Percentiles rank a stretch among this genome's conserved stretches.
Conservation (phyloP, 1,140 invertebrate species). For the Diorhabda carinulata region DNA sequence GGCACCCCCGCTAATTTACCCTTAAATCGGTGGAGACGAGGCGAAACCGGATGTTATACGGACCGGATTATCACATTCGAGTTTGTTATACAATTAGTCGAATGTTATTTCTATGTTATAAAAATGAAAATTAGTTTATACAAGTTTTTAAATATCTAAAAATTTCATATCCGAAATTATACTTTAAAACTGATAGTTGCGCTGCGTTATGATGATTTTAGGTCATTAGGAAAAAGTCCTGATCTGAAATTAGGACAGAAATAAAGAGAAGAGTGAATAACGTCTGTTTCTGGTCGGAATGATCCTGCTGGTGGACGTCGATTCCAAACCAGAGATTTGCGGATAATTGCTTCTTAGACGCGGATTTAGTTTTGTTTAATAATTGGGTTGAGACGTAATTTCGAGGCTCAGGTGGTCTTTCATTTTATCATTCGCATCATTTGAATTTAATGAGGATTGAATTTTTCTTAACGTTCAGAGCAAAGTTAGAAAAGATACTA, state of each 20-base stretch:
- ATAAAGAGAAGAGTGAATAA: not conserved
- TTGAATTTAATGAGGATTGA: not conserved
- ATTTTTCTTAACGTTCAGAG: no score
- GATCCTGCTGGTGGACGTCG: conserved; percentile 1
- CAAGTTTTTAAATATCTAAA: no score
- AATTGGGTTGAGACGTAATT: not conserved
- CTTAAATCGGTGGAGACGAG: not conserved
- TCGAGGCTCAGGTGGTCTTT: not conserved
- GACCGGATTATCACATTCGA: not conserved
- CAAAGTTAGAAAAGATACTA: no score
- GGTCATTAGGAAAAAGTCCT: no score
- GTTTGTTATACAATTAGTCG: no score
- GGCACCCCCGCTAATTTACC: conserved; percentile 22
- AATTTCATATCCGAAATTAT: no score
- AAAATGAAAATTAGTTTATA: no score
- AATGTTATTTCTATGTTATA: no score
- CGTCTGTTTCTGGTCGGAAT: conserved; percentile 1
- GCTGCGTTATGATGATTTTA: no score
- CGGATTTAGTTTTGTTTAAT: conserved; percentile 1
- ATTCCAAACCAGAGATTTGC: not conserved
- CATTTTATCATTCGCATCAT: not conserved
- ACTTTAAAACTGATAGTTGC: no score
- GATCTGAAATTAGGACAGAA: no score
- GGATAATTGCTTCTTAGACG: not conserved
- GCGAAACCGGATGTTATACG: conserved; percentile 1